A percentile compares a stretch with the other conserved stretches of the same genome.
These are phyloP conservation scores for Spilarctia lutea DNA, from an alignment of 2,888 invertebrate genomes.

Conservation along the genomic window DNA sequence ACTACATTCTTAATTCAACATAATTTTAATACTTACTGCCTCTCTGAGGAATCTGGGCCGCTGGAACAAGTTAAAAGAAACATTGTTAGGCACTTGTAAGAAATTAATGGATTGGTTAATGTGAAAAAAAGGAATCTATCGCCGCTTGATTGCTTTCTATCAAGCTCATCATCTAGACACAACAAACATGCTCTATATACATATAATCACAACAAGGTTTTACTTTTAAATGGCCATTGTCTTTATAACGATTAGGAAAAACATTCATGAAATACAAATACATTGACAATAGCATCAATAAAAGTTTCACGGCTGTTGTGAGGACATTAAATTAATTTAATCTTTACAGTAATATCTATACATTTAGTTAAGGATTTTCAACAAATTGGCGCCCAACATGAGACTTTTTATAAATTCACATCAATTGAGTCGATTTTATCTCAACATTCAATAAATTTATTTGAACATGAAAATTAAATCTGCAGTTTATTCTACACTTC, in stretches of 20 bases:
- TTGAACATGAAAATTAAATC: conserved; percentile 3
- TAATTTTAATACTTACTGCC: conserved; percentile 89
- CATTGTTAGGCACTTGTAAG: neutral
- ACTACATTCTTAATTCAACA: neutral
- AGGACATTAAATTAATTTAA: neutral
- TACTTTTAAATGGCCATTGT: conserved; percentile 61
- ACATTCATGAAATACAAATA: conserved; percentile 10
- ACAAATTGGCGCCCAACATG: conserved; percentile 39
- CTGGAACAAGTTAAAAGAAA: conserved; percentile 88
- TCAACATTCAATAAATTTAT: neutral
- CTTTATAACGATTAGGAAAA: neutral
- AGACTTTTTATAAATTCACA: conserved; percentile 20
- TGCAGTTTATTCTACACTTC: conserved; percentile 17
- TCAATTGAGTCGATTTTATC: conserved; percentile 11
- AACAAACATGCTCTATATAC: conserved; percentile 84
- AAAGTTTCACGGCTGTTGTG: conserved; percentile 30
- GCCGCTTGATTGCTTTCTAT: conserved; percentile 44
- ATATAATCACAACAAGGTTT: conserved; percentile 56
- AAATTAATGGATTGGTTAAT: neutral
- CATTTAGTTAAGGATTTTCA: conserved; percentile 35
- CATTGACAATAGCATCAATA: conserved; percentile 26
- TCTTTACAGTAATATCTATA: conserved; percentile 18
- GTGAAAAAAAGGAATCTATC: conserved; percentile 10
- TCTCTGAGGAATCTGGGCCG: conserved; percentile 96
- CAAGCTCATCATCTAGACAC: conserved; percentile 69